Conservation (phyloP, 2,797 vertebrate genomes). For the Protosalanx chinensis region DNA sequence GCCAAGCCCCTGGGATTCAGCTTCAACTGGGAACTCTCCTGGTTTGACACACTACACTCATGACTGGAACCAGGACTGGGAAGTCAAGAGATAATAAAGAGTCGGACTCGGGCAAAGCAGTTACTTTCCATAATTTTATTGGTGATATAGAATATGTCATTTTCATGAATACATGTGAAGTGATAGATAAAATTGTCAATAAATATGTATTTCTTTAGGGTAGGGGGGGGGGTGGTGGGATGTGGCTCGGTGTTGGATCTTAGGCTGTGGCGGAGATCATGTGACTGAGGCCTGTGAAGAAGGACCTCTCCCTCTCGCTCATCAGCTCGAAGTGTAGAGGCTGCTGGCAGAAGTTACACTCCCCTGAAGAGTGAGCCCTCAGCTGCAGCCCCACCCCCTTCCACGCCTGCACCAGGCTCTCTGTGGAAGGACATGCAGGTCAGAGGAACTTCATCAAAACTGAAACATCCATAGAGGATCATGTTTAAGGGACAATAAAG, state of each 20-base stretch:
- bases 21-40: too few species aligned
- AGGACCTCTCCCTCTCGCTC: slow-evolving; percentile 85
- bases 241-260: slow-evolving; percentile 33
- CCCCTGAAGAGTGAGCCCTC: slow-evolving; percentile 80
- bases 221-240: background rate
- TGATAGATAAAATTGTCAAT: slow-evolving; percentile 20
- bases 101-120: background rate
- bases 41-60: too few species aligned
- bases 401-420: slow-evolving; percentile 83
- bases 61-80: background rate
- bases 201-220: slow-evolving; percentile 18
- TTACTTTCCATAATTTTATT: slow-evolving; percentile 24
- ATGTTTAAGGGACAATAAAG: too few species aligned
- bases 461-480: background rate
- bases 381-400: slow-evolving; percentile 80
- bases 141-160: slow-evolving; percentile 7
- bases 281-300: slow-evolving; percentile 87
- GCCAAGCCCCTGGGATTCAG: too few species aligned
- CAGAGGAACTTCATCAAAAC: background rate
- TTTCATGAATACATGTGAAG: background rate
- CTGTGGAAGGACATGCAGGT: slow-evolving; percentile 59
- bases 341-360: slow-evolving; percentile 87
- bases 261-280: slow-evolving; percentile 78
- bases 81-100: background rate
- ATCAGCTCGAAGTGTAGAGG: slow-evolving; percentile 90